phyloP scores from a whole-genome alignment of 30 jellyfish, hydroid and myxozoan genomes.

The Aurelia aurita complex sp. Pacific region DNA sequence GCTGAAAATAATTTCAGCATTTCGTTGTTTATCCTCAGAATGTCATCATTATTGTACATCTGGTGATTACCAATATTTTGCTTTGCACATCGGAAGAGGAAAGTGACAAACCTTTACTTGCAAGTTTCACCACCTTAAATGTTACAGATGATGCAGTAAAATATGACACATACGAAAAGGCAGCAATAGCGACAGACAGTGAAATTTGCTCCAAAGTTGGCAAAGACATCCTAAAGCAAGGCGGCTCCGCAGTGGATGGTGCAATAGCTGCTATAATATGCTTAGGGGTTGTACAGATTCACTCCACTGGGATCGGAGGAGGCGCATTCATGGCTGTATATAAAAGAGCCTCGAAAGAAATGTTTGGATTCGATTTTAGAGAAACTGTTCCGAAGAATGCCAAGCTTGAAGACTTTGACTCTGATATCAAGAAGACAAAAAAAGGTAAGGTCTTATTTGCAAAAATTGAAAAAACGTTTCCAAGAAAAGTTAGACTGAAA shows the following conservation, averaged over 20 bases:
- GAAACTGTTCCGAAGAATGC: constrained; percentile 76
- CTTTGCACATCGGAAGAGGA: not conserved
- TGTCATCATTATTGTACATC: not conserved
- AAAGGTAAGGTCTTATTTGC: constrained; percentile 22
- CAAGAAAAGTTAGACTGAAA: too few relatives aligned
- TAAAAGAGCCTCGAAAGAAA: constrained; percentile 23
- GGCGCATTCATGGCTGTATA: constrained; percentile 88
- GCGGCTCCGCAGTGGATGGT: constrained; percentile 96
- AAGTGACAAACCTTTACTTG: not conserved
- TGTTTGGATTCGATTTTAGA: constrained; percentile 64
- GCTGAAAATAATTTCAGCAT: too few relatives aligned
- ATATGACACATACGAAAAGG: constrained; percentile 30
- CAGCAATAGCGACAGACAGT: constrained; percentile 60
- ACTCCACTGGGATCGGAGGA: constrained; percentile 93
- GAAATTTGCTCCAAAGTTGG: constrained; percentile 67
- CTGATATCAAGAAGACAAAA: constrained; percentile 2
- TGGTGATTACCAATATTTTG: not conserved
- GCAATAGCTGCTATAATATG: constrained; percentile 84
- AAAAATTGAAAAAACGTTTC: too few relatives aligned
- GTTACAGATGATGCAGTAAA: not conserved
- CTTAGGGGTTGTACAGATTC: constrained; percentile 75
- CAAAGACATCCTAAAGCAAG: constrained; percentile 57
- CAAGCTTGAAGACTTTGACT: constrained; percentile 23
- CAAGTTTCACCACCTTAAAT: constrained; percentile 1
- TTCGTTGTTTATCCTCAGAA: too few relatives aligned